Conservation (phyloP, 64 coral and sea anemone species). For the Porites australiensis region DNA sequence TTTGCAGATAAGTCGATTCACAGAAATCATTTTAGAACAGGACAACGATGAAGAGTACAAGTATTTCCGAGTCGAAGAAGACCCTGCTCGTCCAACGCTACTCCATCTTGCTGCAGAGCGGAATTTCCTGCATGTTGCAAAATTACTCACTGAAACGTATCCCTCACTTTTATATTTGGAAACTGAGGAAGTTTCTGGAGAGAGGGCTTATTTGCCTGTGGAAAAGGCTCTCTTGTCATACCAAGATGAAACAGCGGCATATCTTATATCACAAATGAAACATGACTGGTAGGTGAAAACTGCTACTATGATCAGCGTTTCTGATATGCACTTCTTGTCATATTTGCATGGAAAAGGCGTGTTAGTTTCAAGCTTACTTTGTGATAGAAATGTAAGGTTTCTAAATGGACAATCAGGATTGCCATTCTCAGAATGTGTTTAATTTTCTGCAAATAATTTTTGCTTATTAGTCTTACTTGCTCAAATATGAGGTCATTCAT, state of each 20-base stretch:
- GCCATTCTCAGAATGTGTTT: too few species aligned
- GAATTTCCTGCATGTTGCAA: conserved; percentile 64
- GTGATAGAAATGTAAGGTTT: too few species aligned
- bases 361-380: too few species aligned
- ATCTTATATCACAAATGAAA: conserved; percentile 81
- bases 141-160: conserved; percentile 73
- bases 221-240: conserved; percentile 68
- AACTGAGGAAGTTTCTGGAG: conserved; percentile 56
- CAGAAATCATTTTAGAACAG: conserved; percentile 83
- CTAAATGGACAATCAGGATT: too few species aligned
- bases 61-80: conserved; percentile 77
- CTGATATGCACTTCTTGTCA: too few species aligned
- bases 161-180: conserved; percentile 59
- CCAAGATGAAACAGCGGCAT: conserved; percentile 81
- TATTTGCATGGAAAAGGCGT: too few species aligned
- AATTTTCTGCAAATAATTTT: too few species aligned
- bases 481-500: too few species aligned
- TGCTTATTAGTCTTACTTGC: too few species aligned
- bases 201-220: conserved; percentile 64
- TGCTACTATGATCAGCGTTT: too few species aligned
- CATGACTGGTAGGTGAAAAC: conserved; percentile 59
- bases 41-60: conserved; percentile 66
- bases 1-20: conserved; percentile 79
- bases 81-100: conserved; percentile 56
- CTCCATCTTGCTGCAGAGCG: conserved; percentile 77